Evolutionary conservation across 1,140 invertebrate genomes (phyloP).

Genomic region (Ostrea edulis): DNA sequence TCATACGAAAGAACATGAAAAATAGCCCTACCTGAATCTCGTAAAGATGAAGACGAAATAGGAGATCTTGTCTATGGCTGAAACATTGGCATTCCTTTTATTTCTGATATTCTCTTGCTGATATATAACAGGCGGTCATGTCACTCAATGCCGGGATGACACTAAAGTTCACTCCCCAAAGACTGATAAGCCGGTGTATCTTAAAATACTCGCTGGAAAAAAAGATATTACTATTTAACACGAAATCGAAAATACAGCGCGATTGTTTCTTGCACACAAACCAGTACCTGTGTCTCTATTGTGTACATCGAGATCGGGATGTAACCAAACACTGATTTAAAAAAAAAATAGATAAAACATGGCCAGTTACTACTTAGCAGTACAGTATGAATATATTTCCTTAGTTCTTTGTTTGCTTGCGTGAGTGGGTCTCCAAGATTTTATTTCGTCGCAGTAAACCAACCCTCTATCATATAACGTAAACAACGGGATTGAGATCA

Average conservation of each 20-base stretch:
- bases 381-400: too few species aligned
- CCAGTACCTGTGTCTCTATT: neutral
- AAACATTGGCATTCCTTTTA: neutral
- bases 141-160: slow-evolving; percentile 16
- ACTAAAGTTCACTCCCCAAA: neutral
- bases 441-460: too few species aligned
- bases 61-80: slow-evolving; percentile 10
- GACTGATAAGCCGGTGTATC: slow-evolving; percentile 1
- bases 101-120: neutral
- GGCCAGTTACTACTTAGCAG: too few species aligned
- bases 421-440: too few species aligned
- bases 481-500: too few species aligned
- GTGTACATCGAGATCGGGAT: neutral
- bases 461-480: too few species aligned
- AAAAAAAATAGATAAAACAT: too few species aligned
- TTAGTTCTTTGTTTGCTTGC: too few species aligned
- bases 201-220: neutral
- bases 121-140: slow-evolving; percentile 7
- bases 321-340: neutral
- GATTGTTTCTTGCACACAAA: neutral
- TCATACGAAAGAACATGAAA: neutral
- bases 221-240: slow-evolving; percentile 26
- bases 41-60: neutral
- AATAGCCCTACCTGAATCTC: neutral
- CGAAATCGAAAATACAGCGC: neutral